Evolutionary conservation across 1,140 invertebrate species (phyloP).

Genomic region (Drosophila persimilis): DNA sequence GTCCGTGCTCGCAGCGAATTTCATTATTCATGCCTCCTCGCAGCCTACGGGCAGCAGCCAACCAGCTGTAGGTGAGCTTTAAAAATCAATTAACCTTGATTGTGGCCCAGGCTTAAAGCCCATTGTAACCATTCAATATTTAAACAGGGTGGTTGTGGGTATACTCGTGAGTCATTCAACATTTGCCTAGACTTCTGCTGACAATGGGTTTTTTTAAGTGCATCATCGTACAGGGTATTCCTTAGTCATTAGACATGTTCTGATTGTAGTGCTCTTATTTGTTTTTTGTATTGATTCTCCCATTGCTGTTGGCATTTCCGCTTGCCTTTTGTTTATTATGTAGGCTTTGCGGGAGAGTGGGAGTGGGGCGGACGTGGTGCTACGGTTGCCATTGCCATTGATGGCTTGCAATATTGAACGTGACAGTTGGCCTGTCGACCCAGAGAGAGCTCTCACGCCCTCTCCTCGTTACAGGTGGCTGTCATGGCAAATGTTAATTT

Average conservation of each 20-base stretch:
- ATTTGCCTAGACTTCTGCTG: neutral
- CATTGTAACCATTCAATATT: constrained; percentile 25
- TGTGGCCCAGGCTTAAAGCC: constrained; percentile 55
- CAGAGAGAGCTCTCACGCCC: constrained; percentile 23
- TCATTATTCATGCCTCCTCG: constrained; percentile 67
- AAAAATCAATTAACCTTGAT: constrained; percentile 83
- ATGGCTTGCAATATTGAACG: constrained; percentile 79
- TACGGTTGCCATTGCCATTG: constrained; percentile 58
- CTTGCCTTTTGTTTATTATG: constrained; percentile 64
- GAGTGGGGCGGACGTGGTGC: constrained; percentile 1
- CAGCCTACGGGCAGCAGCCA: constrained; percentile 15
- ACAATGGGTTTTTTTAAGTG: no score
- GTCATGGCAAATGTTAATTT: constrained; percentile 75
- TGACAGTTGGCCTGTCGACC: constrained; percentile 70
- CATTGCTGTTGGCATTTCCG: constrained; percentile 24
- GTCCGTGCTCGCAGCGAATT: constrained; percentile 45
- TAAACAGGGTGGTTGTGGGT: neutral
- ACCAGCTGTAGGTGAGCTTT: constrained; percentile 50
- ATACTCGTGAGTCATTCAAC: neutral
- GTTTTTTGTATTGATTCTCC: constrained; percentile 26
- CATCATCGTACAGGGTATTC: neutral
- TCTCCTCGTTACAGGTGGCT: constrained; percentile 55
- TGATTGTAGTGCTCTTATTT: constrained; percentile 11
- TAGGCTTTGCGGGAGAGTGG: constrained; percentile 33
- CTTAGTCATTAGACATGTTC: neutral